Evolutionary conservation across 2,888 invertebrate species (phyloP), one percentile per base, ranked within the genome.

Genomic region (Danaus chrysippus): DNA sequence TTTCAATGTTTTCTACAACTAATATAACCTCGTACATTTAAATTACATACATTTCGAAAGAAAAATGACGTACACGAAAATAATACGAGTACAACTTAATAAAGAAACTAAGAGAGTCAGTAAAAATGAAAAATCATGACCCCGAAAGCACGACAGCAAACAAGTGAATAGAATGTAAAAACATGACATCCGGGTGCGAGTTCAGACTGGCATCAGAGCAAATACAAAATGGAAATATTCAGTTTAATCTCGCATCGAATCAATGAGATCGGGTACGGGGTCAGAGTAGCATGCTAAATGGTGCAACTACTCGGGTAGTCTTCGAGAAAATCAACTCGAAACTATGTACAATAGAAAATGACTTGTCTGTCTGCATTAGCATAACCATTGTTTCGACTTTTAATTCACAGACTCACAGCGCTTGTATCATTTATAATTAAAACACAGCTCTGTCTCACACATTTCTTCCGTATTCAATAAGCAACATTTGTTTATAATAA

Each of bases 171-270:
- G 81, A 84, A 84, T 82, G 80, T 80, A 81, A 83, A 84, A 82
- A 86, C 83, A 85, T 83, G 86, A 86, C 87, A 87, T 88, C 87
- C 87, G 87, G 87, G 85, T 86, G 87, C 82, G 78, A 83, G 86
- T 83, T 86, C 84, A 86, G 78, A 77, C 79, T 79, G 79, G 78
- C 83, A 83, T 84, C 79, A 70, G 72, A 78, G 81, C 82, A 71
- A 78, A 84, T 79, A 80, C 79, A 78, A 84, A 83, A 86, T 86
- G 84, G 83, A 85, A 83, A 84, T 85, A 82, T 87, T 82, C 80
- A 81, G 80, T 79, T 84, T 86, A 84, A 88, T 88, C 88, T 86
- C 70, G 75, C 77, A 83, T 82, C 76, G 81, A 80, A 87, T 87
- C 87, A 83, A 83, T 82, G 81, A 77, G 77, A 86, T 87, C 82